A percentile compares a stretch with the other conserved stretches of the same genome.
Evolutionary conservation across 2,888 invertebrate species (phyloP).

Genomic region (Drosophila buzzatii): DNA sequence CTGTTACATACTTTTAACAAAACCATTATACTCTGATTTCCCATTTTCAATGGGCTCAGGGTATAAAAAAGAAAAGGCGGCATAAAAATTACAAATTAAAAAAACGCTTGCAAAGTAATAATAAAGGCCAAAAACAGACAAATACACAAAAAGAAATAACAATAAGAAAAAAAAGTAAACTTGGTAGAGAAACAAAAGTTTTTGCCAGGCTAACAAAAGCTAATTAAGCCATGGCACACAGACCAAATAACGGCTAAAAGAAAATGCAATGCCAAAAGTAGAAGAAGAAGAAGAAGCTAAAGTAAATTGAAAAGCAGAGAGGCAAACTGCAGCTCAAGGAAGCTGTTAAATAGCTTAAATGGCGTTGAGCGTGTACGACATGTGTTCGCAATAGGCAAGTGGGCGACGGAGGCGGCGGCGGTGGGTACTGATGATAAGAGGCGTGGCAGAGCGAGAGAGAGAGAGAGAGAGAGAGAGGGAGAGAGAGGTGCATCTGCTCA

Average conservation of each 20-base stretch:
- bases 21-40: too few species aligned
- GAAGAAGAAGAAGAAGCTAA: constrained; percentile 24
- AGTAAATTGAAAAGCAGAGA: constrained; percentile 64
- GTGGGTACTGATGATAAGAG: not conserved
- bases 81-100: constrained; percentile 75
- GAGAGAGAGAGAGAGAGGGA: too few species aligned
- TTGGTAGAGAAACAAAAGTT: constrained; percentile 28
- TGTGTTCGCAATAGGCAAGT: constrained; percentile 58
- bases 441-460: not conserved
- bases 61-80: constrained; percentile 26
- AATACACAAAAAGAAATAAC: constrained; percentile 22
- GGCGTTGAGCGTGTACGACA: constrained; percentile 74
- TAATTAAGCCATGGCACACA: constrained; percentile 69
- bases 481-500: constrained; percentile 33
- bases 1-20: too few species aligned
- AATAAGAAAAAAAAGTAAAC: constrained; percentile 2
- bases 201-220: constrained; percentile 68
- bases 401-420: not conserved
- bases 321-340: constrained; percentile 65
- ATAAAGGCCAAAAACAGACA: constrained; percentile 56
- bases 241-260: constrained; percentile 34
- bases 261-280: constrained; percentile 48
- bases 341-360: constrained; percentile 69
- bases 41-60: too few species aligned
- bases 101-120: constrained; percentile 73